Evolutionary conservation across 2,113 vertebrate species (phyloP).

Genomic region (Speoplatyrhinus poulsoni): DNA sequence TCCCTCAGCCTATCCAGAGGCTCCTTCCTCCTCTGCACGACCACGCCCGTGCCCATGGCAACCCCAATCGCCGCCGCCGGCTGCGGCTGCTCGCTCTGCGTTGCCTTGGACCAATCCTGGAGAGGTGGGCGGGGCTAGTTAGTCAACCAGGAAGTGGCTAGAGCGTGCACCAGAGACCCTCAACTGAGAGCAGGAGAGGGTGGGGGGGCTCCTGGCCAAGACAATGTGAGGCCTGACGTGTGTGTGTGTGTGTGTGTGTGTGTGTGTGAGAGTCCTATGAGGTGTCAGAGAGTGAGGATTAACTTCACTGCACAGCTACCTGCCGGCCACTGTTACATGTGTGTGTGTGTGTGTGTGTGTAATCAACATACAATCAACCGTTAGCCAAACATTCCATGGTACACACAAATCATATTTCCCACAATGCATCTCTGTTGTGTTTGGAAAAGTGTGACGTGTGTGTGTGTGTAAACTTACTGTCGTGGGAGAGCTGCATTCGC

Average conservation of each 20-base stretch:
- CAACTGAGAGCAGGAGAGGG: constrained; percentile 35
- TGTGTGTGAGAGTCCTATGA: background rate
- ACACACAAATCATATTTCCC: too few relatives aligned
- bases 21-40: constrained; percentile 90
- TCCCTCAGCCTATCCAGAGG: constrained; percentile 85
- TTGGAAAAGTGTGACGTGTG: background rate
- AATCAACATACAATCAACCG: too few relatives aligned
- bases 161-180: constrained; percentile 47
- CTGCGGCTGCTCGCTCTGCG: constrained; percentile 84
- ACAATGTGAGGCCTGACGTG: background rate
- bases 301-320: too few relatives aligned
- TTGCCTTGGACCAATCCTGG: constrained; percentile 94
- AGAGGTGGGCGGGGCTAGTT: constrained; percentile 61
- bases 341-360: constrained; percentile 52
- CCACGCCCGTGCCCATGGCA: too few relatives aligned
- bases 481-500: constrained; percentile 98
- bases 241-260: background rate
- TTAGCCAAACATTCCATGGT: too few relatives aligned
- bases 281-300: too few relatives aligned
- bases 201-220: background rate
- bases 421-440: too few relatives aligned
- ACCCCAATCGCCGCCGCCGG: constrained; percentile 68
- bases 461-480: constrained; percentile 81
- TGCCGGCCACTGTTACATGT: background rate
- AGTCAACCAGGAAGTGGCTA: constrained; percentile 38